Evolutionary conservation across 2,888 invertebrate species (phyloP), one percentile per base, ranked within the genome.

Genomic region (Cancer borealis): DNA sequence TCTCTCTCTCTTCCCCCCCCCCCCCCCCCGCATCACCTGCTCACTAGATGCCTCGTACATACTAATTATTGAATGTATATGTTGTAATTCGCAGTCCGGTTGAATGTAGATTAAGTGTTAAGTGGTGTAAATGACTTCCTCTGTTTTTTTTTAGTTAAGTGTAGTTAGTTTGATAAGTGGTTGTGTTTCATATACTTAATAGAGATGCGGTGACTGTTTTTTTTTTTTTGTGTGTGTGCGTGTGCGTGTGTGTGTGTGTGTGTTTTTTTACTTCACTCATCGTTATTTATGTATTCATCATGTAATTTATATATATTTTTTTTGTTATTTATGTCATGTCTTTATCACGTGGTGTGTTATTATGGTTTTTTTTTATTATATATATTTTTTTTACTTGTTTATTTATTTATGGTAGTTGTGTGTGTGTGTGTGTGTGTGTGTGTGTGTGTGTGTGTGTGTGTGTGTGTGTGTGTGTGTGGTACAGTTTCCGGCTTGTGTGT

Each of bases 51-150:
- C 54, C 49, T 17, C 54, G 45, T 26, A 26, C 89, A 6, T 54
- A 30, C 49, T 39, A 26, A 46, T 47, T 30, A 79, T 30, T 12
- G 79, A 30, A 30, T 26, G 79, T 79, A 10, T 79, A 79, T 79
- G 26, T 30, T 79, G 79, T 10, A 79, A 30, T 79, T 79, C 79
- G 79, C 30, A 79, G 12, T 26, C 79, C 30, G 10, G 30, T 14
- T 30, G 79, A 30, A 30, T 79, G 30, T 79, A 14, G 30, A 79
- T 79, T 79, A 79, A 30, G 79, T 79, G 79, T 30, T 30, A 79
- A 79, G 79, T 79, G 79, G 79, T 30, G 30, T 12, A 79, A 30
- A 79, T 79, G 1, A 79, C 79, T 79, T 79, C 79, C 79, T 79
- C 79, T 73, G 73, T 73, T 73, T 73, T 73, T 26, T 30, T 30